A percentile compares a stretch with the other conserved stretches of the same genome.
Evolutionary conservation across 2,113 vertebrate species (phyloP).

Genomic region (Myotis lucifugus): DNA sequence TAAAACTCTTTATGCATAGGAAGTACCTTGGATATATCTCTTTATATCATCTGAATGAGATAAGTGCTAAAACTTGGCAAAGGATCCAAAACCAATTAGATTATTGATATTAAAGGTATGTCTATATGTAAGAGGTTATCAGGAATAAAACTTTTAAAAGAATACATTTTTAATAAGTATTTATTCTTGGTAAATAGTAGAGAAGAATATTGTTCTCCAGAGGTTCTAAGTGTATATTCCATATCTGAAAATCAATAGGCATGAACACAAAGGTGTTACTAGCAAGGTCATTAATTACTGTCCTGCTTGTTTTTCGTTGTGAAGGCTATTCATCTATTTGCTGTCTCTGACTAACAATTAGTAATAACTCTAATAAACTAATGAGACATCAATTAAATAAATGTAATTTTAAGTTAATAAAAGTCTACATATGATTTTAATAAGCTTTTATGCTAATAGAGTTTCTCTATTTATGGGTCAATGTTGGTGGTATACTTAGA

Average conservation of each 20-base stretch:
- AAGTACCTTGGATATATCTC: neutral
- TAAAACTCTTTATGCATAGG: neutral
- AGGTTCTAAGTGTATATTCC: neutral
- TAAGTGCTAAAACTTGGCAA: neutral
- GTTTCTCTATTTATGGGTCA: neutral
- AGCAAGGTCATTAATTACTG: conserved; percentile 59
- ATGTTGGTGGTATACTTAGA: neutral
- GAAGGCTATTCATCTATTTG: conserved; percentile 48
- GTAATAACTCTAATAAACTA: conserved; percentile 67
- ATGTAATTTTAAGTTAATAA: conserved; percentile 65
- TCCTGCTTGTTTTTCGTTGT: conserved; percentile 22
- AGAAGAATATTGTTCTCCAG: conserved; percentile 16
- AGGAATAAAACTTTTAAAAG: neutral
- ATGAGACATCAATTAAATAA: conserved; percentile 69
- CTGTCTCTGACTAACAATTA: conserved; percentile 55
- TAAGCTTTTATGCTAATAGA: conserved; percentile 45
- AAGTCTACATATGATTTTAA: conserved; percentile 70
- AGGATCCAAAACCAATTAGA: neutral
- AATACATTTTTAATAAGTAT: neutral
- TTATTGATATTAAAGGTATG: neutral
- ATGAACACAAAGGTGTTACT: conserved; percentile 1
- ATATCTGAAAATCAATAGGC: conserved; percentile 50
- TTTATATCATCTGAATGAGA: neutral
- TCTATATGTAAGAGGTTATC: neutral
- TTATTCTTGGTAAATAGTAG: neutral